Base-by-base conservation (phyloP, 1,140 invertebrate genomes). In the Diorhabda carinulata region DNA sequence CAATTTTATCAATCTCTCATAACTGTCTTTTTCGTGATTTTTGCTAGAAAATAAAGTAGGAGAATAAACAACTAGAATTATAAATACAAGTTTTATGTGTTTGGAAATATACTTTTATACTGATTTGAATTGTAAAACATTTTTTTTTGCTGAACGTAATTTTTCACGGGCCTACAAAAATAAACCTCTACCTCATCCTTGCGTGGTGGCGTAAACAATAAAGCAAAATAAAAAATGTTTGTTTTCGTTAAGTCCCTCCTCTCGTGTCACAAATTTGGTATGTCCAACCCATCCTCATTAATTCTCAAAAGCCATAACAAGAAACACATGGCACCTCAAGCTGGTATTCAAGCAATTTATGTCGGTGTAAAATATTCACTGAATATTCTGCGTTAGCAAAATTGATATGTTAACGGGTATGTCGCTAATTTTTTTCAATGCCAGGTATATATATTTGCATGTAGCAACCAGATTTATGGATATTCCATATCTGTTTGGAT, bases 271-370 rank as follows among this genome's bases (percentile, higher is more conserved):
- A 62, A 62, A 62, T 43, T 62, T 62, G 43, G 61, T 62, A 43
- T 62, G 61, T 62, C 43, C 61, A 62, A 62, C 61, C 61, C 43
- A 62, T 62, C n/a, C 61, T 62, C 61, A 62, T 62, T 62, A 62
- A 62, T 62, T 62, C 43, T 10, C 61, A 10, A 10, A 43, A 62
- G 61, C 42, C 61, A 62, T 43, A 62, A 62, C 43, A 62, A 62
- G 61, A 62, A 62, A 62, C 61, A 62, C 43, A 43, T 62, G 61
- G 43, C 43, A 62, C 61, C 43, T 43, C 42, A 62, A 62, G 61
- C 61, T 47, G 41, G 61, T 62, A 43, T 44, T 41, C 43, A 6
- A 10, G 61, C 43, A 10, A 62, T 62, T 62, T 62, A 62, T 62
- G 43, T 41, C 44, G 41, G 8, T 62, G 61, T 62, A 62, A 62